These are phyloP conservation scores for Phoebastria nigripes DNA, from an alignment of 2,797 vertebrate species.

Conservation along the genomic window DNA sequence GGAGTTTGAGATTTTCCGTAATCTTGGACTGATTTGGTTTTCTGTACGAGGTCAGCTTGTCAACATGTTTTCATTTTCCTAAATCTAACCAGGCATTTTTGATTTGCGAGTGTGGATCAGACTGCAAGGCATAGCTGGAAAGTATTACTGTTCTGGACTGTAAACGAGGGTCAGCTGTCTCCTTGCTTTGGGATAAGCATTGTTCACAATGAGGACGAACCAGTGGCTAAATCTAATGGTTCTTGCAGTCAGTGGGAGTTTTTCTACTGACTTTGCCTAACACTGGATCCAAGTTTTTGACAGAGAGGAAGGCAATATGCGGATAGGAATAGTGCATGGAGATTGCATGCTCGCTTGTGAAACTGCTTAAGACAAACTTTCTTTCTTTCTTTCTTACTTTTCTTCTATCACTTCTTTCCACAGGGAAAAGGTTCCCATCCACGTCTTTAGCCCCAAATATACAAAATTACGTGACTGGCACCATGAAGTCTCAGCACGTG, in stretches of 20 bases:
- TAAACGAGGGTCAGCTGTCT: background rate
- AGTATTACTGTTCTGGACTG: background rate
- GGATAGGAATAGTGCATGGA: constrained; percentile 55
- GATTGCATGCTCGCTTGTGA: constrained; percentile 66
- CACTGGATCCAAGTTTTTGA: background rate
- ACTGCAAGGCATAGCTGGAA: background rate
- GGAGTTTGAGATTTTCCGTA: background rate
- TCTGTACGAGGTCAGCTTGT: background rate
- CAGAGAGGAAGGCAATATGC: background rate
- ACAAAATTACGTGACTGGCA: constrained; percentile 98
- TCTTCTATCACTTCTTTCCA: constrained; percentile 75
- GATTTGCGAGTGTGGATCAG: background rate
- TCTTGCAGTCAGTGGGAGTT: background rate
- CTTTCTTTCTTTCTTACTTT: constrained; percentile 68
- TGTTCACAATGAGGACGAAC: background rate
- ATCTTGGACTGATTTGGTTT: background rate
- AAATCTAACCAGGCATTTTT: background rate
- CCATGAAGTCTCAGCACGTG: constrained; percentile 91
- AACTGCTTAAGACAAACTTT: constrained; percentile 7
- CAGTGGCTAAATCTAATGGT: background rate
- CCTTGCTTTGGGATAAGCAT: background rate
- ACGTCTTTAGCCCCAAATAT: constrained; percentile 90
- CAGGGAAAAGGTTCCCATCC: constrained; percentile 91
- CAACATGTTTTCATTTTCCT: background rate
- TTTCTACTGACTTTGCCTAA: background rate